Conservation (phyloP, 2,888 invertebrate genomes). For the Brenthis daphne region DNA sequence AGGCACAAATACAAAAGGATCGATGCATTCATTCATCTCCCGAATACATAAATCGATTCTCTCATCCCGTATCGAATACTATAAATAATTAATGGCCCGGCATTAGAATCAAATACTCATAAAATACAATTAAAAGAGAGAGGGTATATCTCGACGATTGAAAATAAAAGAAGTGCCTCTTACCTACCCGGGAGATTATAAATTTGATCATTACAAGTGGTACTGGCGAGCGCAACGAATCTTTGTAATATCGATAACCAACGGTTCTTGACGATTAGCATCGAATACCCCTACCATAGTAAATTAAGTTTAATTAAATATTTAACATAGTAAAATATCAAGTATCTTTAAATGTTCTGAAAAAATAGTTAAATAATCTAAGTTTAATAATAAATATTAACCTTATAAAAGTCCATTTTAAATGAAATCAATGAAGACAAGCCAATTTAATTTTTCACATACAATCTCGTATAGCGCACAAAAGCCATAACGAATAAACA, state of each 20-base stretch:
- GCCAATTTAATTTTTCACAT: no score
- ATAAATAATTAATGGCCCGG: slow-evolving; percentile 80
- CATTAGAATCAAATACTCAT: slow-evolving; percentile 83
- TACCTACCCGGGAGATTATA: slow-evolving; percentile 80
- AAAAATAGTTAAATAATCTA: neutral
- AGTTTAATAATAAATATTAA: no score
- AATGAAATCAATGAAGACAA: no score
- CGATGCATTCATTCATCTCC: slow-evolving; percentile 51
- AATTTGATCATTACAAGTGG: slow-evolving; percentile 79
- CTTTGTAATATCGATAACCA: slow-evolving; percentile 73
- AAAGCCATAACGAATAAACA: neutral
- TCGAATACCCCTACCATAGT: slow-evolving; percentile 23
- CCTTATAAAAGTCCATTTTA: no score
- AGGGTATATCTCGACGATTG: slow-evolving; percentile 70
- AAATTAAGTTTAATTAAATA: slow-evolving; percentile 4
- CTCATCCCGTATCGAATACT: slow-evolving; percentile 78
- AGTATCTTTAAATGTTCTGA: neutral
- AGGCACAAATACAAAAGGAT: slow-evolving; percentile 52
- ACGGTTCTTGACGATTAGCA: slow-evolving; percentile 53
- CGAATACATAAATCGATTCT: slow-evolving; percentile 74
- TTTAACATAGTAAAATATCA: neutral
- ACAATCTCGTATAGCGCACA: no score
- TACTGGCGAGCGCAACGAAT: slow-evolving; percentile 72
- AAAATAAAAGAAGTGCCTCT: slow-evolving; percentile 75
- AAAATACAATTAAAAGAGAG: slow-evolving; percentile 82